Evolutionary conservation across 1,140 invertebrate genomes (phyloP).

Genomic region (Meloidogyne chitwoodi): DNA sequence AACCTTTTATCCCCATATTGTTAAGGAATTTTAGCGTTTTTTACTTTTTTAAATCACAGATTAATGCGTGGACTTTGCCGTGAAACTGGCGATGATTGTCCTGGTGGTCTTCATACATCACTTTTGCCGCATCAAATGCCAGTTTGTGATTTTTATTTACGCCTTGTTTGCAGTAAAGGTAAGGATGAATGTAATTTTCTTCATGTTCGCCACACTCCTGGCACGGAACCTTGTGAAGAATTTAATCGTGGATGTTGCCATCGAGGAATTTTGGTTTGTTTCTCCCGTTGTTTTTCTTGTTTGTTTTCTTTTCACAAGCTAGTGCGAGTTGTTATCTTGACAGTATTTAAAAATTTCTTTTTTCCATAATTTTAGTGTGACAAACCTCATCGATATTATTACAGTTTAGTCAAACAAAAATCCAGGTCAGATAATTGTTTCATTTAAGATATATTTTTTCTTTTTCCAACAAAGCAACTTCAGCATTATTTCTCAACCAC

Average conservation of each 20-base stretch:
- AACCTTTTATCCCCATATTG: no score
- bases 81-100: conserved; percentile 34
- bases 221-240: conserved; percentile 20
- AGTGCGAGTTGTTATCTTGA: background rate
- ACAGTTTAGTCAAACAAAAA: conserved; percentile 21
- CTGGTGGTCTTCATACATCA: conserved; percentile 23
- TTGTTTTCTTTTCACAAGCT: background rate
- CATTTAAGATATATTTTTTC: background rate
- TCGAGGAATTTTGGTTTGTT: conserved; percentile 40
- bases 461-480: background rate
- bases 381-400: conserved; percentile 36
- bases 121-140: conserved; percentile 36
- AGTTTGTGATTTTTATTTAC: conserved; percentile 40
- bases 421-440: background rate
- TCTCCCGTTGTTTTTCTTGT: background rate
- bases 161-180: conserved; percentile 24
- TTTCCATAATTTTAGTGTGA: conserved; percentile 32
- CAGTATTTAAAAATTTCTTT: background rate
- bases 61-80: conserved; percentile 37
- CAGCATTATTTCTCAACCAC: background rate
- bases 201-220: conserved; percentile 43
- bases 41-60: conserved; percentile 9
- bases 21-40: conserved; percentile 7
- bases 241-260: conserved; percentile 39
- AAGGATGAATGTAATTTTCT: conserved; percentile 36